Evolutionary conservation across 2,888 invertebrate genomes (phyloP), one percentile per base, ranked within the genome.

Genomic region (Blera fallax): DNA sequence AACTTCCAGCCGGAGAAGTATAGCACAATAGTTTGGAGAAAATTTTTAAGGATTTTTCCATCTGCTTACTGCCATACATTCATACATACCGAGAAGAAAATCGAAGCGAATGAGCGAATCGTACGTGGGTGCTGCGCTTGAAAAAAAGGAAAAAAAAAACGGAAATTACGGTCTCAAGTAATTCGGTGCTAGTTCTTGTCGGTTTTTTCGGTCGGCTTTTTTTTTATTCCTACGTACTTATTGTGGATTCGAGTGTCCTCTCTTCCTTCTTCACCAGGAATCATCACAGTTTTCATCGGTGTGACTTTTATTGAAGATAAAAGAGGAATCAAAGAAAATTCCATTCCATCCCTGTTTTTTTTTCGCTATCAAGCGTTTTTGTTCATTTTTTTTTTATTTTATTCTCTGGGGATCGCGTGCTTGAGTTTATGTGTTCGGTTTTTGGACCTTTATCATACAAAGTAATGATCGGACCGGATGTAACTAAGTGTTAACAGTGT

Each of bases 51-150:
- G 27, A 72, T 65, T 56, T 37, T 54, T 81, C 81, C 81, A 85
- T 85, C 80, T 81, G 85, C 81, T 85, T 76, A 85, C 81, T 85
- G 65, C 85, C 81, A 72, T 85, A 76, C 76, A 77, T 81, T 72
- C 48, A 56, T 58, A 65, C 73, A 81, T 40, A 77, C 74, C 56
- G 45, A 80, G 58, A 48, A 77, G 48, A 85, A 85, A 85, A 85
- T 81, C 85, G 81, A 85, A 85, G 32, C 48, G 76, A 72, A 70
- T 72, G 65, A 76, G 60, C 76, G 52, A 74, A 70, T 76, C 74
- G 56, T 84, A 69, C 72, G 85, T 72, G 76, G 80, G 85, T 76
- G 80, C 60, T 72, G 70, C 54, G 64, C 56, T 74, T 40, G 6
- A 67, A 73, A 67, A 79, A 67, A 77, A 56, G n/a, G n/a, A 67